Evolutionary conservation across 2,888 invertebrate genomes (phyloP).

Genomic region (Ariolimax columbianus): DNA sequence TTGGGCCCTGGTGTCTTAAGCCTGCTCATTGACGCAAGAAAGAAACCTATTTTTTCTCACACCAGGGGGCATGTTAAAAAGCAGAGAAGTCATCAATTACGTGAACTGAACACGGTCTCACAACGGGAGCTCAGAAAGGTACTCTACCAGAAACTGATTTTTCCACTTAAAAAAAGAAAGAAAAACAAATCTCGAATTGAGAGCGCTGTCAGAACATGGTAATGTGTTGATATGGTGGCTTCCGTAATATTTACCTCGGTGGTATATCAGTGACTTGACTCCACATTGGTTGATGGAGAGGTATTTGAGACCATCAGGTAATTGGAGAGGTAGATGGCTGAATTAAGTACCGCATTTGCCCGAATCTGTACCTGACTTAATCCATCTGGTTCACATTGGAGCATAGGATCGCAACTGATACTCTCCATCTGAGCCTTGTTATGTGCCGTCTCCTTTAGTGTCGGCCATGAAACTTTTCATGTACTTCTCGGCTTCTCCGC

Average conservation of each 20-base stretch:
- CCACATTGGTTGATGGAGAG: not conserved
- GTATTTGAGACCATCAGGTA: not conserved
- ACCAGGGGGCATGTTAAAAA: conserved; percentile 5
- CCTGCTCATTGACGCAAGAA: not conserved
- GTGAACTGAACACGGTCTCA: not conserved
- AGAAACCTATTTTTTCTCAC: not conserved
- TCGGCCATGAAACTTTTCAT: too few relatives aligned
- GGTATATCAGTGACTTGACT: not conserved
- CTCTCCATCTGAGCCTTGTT: too few relatives aligned
- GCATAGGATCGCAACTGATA: too few relatives aligned
- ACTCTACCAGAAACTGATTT: not conserved
- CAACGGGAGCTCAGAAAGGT: not conserved
- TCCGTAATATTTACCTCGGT: not conserved
- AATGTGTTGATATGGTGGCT: not conserved
- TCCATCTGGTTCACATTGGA: too few relatives aligned
- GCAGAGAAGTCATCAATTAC: conserved; percentile 23
- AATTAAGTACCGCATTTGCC: too few relatives aligned
- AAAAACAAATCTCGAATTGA: not conserved
- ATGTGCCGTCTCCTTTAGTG: too few relatives aligned
- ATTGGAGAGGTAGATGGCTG: too few relatives aligned
- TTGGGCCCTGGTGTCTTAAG: not conserved
- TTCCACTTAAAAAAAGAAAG: not conserved
- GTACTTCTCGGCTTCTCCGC: too few relatives aligned
- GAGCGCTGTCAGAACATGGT: too few relatives aligned
- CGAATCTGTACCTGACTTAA: too few relatives aligned